Conservation (phyloP, 1,140 invertebrate genomes). For the Phortica variegata region DNA sequence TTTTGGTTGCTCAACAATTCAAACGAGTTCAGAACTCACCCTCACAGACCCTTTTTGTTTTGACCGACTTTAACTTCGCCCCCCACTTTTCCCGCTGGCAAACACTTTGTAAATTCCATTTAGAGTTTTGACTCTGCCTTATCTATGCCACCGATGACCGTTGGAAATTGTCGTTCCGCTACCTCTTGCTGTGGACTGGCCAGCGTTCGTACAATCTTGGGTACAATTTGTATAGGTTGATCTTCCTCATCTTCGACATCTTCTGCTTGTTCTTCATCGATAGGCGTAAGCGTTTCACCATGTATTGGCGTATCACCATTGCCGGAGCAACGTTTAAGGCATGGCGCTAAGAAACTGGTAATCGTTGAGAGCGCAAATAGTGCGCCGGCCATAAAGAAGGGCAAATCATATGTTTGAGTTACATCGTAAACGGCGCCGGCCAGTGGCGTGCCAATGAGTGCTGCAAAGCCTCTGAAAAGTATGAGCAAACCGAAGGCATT, state of each 20-base stretch:
- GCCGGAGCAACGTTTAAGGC: slow-evolving; percentile 64
- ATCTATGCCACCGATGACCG: slow-evolving; percentile 1
- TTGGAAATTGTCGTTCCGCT: slow-evolving; percentile 28
- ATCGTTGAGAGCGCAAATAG: slow-evolving; percentile 84
- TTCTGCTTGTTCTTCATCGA: slow-evolving; percentile 79
- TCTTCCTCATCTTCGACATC: slow-evolving; percentile 74
- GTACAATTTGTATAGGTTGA: slow-evolving; percentile 69
- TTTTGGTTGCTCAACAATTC: not conserved
- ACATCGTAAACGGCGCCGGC: slow-evolving; percentile 86
- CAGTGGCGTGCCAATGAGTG: slow-evolving; percentile 80
- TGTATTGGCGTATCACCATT: slow-evolving; percentile 61
- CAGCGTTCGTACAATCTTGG: slow-evolving; percentile 67
- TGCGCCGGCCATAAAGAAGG: slow-evolving; percentile 89
- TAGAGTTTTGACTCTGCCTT: slow-evolving; percentile 51
- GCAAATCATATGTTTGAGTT: slow-evolving; percentile 80
- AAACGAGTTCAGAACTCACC: slow-evolving; percentile 23
- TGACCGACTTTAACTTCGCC: slow-evolving; percentile 10
- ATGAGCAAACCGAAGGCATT: slow-evolving; percentile 96
- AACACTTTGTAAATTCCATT: slow-evolving; percentile 9
- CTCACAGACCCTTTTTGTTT: not conserved
- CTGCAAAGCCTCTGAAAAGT: slow-evolving; percentile 89
- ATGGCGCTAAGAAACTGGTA: slow-evolving; percentile 81
- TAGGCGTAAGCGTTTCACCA: slow-evolving; percentile 73
- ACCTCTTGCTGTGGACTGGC: slow-evolving; percentile 60
- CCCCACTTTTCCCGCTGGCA: not conserved